Evolutionary conservation across 2,113 vertebrate genomes (phyloP), one percentile per base, ranked within the genome.

Genomic region (Rhizomys pruinosus): DNA sequence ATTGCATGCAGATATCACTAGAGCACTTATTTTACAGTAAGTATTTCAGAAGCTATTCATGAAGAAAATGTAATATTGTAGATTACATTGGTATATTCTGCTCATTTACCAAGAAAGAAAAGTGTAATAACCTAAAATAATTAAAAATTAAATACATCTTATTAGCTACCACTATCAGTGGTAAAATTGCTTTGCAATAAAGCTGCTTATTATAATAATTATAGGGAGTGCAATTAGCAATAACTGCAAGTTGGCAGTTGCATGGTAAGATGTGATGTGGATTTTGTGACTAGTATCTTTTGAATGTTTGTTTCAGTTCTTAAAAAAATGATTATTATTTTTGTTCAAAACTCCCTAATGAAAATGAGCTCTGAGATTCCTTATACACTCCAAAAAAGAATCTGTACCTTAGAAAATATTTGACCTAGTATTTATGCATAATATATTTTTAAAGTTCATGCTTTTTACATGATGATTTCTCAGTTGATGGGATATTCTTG

Each of bases 61-160:
- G 71, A 96, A 93, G 69, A 86, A 91, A 82, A 82, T 68, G 77
- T 27, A 89, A 76, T 78, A 72, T 84, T 82, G n/a, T 81, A 91
- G 61, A 69, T 89, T 55, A 66, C 29, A 52, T 27, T 77, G 19
- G 71, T 81, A 72, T 79, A 20, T 92, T 93, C n/a, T 91, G n/a
- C 69, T 90, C 37, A 87, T 87, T 12, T 89, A 57, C 42, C 59
- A 92, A 79, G 68, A 89, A 94, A 86, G 6, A 47, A n/a, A n/a
- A 64, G 8, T 66, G 44, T 84, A 95, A 89, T 8, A 87, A 91
- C 57, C 52, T 63, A 89, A 66, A 34, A 93, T 29, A 84, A 69
- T 78, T 94, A 71, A 91, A 89, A 73, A 89, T 64, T 90, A 92
- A 92, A 66, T 84, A 0, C 4, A 13, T 44, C 57, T 61, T 78